Evolutionary conservation across 2,113 vertebrate genomes (phyloP), one percentile per base, ranked within the genome.

Genomic region (Panthera uncia): DNA sequence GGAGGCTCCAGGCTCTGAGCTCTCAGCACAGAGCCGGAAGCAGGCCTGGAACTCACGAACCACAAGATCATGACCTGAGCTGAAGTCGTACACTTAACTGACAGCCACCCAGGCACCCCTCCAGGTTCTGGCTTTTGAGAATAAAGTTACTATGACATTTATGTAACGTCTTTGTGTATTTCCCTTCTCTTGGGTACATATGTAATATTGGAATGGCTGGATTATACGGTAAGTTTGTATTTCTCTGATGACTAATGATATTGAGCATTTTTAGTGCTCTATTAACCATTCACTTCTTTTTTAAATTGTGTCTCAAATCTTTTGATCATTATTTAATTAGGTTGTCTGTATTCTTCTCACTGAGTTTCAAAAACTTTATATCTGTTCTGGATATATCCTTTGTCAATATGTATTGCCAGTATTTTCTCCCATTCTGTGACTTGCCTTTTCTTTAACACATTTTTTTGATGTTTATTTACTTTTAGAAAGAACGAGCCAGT

Each of bases 91-190:
- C 21, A 7, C 21, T 23, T 61, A 61, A 61, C 57, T 21, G 18
- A 61, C 21, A 61, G 57, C 21, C 57, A 61, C 57, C 57, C 57
- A 61, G 57, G 57, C 18, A 18, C 57, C 55, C 55, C 57, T 61
- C 8, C 36, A 83, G 52, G 78, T 89, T 94, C 31, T 85, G 36
- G 21, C 36, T 94, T 97, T 80, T 95, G 25, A 74, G 65, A 94
- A 74, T 52, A 55, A 79, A 90, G 23, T 63, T 94, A 63, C 25
- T 79, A 13, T 79, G 92, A 96, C 36, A 87, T 68, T 68, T 79
- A 90, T 41, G 14, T 66, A 79, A 87, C n/a, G 21, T 18, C 69
- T 94, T 83, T 93, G 48, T 74, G 23, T 21, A 2, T 61, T 84
- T 61, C 11, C 45, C 50, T 93, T 89, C n/a, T 95, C 83, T 81